Evolutionary conservation across 2,113 vertebrate genomes (phyloP), one percentile per base, ranked within the genome.

Genomic region (Tetrao urogallus): DNA sequence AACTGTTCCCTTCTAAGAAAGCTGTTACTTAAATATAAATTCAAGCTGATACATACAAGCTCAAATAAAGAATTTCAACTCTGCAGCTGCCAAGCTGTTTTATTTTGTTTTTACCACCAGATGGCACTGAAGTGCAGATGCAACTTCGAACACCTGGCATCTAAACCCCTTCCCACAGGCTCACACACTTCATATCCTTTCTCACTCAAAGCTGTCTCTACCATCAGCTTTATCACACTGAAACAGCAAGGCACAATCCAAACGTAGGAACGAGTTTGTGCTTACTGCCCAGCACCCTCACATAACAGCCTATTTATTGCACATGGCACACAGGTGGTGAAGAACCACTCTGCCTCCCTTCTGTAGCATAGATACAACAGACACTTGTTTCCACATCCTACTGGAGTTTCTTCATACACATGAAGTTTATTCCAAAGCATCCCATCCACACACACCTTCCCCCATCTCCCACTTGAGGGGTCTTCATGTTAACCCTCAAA

Each of bases 241-340:
- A 8, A 61, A 50, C 4, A 11, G 34, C 50, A 50, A 58, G 54
- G 24, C n/a, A 61, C 28, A 74, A 13, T 4, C 16, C 8, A 6
- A 38, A 28, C 11, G 10, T 42, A 0, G 4, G 25, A 66, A n/a
- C 28, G 36, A 28, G 28, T 8, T 3, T 58, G 14, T 5, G 9
- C 20, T 24, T 70, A 30, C n/a, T 61, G 34, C 10, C 8, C 6
- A 45, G 7, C 1, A 86, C 27, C 28, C 24, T 34, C 8, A 54
- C n/a, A 60, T 0, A 1, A 27, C 30, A 69, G 40, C 20, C 13
- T 78, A 24, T 15, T 22, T 78, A 24, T 12, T 22, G n/a, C 30
- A n/a, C 3, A 1, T 3, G 3, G 4, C 5, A 18, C 2, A 1
- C 10, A 7, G 5, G 8, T 28, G 38, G 16, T 0, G 5, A 42